These are phyloP conservation scores for Sandelia bainsii DNA, from an alignment of 2,797 vertebrate genomes.

Conservation along the genomic window DNA sequence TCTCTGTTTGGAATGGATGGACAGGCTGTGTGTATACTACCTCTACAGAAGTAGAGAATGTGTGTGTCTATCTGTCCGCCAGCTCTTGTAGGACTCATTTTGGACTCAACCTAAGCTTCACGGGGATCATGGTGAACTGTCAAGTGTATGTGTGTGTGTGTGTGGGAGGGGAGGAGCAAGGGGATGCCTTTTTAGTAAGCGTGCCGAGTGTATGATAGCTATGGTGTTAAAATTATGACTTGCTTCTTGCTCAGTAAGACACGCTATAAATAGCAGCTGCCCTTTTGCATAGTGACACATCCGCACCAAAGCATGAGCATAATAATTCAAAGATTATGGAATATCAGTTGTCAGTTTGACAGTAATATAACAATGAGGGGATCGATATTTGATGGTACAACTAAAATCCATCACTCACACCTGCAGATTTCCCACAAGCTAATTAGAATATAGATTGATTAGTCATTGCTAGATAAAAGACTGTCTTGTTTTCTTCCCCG, in stretches of 20 bases:
- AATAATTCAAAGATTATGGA: conserved; percentile 33
- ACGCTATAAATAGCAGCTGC: conserved; percentile 74
- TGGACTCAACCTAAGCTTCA: conserved; percentile 62
- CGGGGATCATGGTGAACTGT: conserved; percentile 44
- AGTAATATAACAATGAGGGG: conserved; percentile 28
- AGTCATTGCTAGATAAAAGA: conserved; percentile 27
- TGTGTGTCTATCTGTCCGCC: conserved; percentile 41
- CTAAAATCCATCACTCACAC: conserved; percentile 47
- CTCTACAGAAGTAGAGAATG: conserved; percentile 26
- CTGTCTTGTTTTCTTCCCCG: conserved; percentile 24
- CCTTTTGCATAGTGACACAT: conserved; percentile 73
- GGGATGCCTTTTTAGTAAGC: conserved; percentile 66
- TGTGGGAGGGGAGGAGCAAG: conserved; percentile 23
- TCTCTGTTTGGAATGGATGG: conserved; percentile 13
- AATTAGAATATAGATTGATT: conserved; percentile 44
- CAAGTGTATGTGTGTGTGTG: conserved; percentile 20
- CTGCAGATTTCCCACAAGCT: conserved; percentile 9
- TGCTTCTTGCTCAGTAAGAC: conserved; percentile 65
- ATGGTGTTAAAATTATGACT: conserved; percentile 64
- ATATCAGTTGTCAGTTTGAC: conserved; percentile 41
- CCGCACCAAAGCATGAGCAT: conserved; percentile 37
- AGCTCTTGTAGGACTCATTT: conserved; percentile 66
- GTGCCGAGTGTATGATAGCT: conserved; percentile 53
- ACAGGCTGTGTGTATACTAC: conserved; percentile 21
- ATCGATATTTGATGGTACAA: conserved; percentile 52